Conservation (phyloP, 1,140 invertebrate species). For the Aphis craccivora region DNA sequence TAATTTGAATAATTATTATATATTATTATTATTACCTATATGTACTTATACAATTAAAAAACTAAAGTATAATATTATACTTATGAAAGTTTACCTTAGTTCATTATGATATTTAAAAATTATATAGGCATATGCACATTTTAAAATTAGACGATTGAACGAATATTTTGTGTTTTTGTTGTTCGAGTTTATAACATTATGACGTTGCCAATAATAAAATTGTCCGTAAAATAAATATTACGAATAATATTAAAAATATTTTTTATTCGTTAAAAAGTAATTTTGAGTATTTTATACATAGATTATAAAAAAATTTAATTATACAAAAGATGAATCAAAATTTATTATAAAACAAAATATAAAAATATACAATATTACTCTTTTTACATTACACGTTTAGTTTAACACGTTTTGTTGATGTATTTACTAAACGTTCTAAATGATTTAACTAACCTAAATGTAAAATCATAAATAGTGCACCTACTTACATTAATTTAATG, state of each 20-base stretch:
- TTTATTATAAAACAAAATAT: background rate
- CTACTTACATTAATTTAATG: constrained; percentile 1
- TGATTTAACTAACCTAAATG: background rate
- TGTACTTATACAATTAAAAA: background rate
- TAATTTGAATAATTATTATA: background rate
- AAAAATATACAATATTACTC: background rate
- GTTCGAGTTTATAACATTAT: background rate
- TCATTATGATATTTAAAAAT: background rate
- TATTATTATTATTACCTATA: too few relatives aligned
- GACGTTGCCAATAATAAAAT: background rate
- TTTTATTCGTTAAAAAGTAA: background rate
- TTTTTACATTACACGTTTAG: background rate
- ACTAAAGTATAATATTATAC: background rate
- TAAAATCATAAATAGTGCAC: background rate
- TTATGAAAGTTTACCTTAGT: background rate
- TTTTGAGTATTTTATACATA: background rate
- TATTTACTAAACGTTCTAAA: background rate
- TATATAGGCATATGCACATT: background rate
- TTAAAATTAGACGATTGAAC: background rate
- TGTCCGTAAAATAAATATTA: background rate
- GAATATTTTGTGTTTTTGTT: background rate
- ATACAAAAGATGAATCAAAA: background rate
- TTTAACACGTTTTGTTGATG: background rate
- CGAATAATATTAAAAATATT: background rate
- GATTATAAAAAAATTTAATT: background rate